These are phyloP conservation scores for Pipra filicauda DNA, from an alignment of 2,113 vertebrate species.

Conservation along the genomic window DNA sequence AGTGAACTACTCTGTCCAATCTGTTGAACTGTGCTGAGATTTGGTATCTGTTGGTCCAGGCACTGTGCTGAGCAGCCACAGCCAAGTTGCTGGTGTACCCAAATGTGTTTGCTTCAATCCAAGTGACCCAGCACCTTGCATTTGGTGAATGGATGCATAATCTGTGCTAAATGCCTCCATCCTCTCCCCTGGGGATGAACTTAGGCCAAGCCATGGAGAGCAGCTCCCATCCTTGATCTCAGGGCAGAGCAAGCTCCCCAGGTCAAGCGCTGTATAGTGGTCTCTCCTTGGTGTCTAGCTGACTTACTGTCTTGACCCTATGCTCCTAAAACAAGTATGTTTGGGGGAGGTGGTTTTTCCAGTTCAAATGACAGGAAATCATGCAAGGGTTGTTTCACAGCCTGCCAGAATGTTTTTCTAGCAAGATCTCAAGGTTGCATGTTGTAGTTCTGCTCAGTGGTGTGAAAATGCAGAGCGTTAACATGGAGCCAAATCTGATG, in stretches of 20 bases:
- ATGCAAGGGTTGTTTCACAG: neutral
- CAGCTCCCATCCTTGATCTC: neutral
- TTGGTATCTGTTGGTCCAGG: neutral
- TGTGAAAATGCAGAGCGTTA: neutral
- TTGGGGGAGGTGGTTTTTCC: neutral
- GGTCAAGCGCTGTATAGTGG: accelerated
- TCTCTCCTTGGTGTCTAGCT: neutral
- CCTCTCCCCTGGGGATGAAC: neutral
- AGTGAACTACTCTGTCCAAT: accelerated
- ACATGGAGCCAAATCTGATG: neutral
- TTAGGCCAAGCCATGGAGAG: neutral
- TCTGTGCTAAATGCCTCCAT: neutral
- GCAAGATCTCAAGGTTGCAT: neutral
- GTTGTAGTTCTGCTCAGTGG: neutral
- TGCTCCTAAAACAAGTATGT: neutral
- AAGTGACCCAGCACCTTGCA: neutral
- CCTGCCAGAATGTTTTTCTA: neutral
- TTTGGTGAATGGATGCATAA: neutral
- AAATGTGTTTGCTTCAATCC: neutral
- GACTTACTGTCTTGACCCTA: neutral
- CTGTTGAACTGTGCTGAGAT: neutral
- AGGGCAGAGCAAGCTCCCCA: neutral
- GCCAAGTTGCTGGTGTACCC: neutral
- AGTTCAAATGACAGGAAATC: neutral
- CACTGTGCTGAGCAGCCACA: neutral